phyloP scores from a whole-genome alignment of 2,888 invertebrate genomes.

The Acleris literana region DNA sequence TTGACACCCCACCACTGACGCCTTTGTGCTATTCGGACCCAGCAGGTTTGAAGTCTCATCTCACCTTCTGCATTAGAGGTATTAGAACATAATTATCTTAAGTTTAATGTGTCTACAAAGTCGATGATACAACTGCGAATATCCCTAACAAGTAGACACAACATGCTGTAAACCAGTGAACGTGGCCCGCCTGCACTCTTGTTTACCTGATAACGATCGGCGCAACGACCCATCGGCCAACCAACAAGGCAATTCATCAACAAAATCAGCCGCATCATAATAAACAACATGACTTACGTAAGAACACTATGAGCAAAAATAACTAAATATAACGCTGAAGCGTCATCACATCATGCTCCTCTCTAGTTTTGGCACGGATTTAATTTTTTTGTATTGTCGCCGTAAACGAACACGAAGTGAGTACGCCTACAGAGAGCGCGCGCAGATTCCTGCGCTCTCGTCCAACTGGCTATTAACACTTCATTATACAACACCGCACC shows the following conservation, averaged over 20 bases:
- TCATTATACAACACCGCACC: neutral
- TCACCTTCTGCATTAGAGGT: too few species aligned
- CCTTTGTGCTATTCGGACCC: too few species aligned
- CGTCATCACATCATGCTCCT: conserved; percentile 26
- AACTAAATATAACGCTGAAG: conserved; percentile 30
- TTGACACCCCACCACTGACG: too few species aligned
- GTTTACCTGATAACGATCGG: conserved; percentile 1
- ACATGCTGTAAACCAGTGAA: too few species aligned
- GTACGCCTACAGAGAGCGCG: neutral
- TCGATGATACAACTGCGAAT: too few species aligned
- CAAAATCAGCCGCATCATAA: conserved; percentile 3
- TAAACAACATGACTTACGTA: conserved; percentile 18
- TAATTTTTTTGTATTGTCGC: conserved; percentile 7
- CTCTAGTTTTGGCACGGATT: conserved; percentile 25
- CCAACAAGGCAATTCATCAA: conserved; percentile 9
- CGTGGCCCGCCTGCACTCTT: neutral
- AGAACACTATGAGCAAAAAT: conserved; percentile 15
- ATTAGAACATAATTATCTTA: too few species aligned
- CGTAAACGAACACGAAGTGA: neutral
- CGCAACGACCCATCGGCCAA: neutral
- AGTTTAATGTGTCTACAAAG: too few species aligned
- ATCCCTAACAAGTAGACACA: too few species aligned
- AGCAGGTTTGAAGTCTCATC: too few species aligned
- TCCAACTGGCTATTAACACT: neutral
- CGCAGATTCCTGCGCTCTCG: neutral